phyloP scores from a whole-genome alignment of 2,797 vertebrate genomes.

The Pseudomugil gertrudae region DNA sequence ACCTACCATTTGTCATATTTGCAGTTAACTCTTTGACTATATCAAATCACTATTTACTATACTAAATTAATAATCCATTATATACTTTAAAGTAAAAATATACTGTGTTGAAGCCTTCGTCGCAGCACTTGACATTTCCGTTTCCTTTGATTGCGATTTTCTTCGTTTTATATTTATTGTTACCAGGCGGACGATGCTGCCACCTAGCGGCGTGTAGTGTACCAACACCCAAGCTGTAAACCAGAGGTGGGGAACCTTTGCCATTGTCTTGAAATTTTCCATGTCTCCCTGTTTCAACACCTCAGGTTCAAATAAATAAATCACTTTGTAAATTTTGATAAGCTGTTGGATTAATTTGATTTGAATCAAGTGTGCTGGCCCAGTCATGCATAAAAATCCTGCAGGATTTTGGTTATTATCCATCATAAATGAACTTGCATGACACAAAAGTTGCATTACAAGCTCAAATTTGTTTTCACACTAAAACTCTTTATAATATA shows the following conservation, averaged over 20 bases:
- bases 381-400: too few relatives aligned
- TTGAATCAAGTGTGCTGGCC: too few relatives aligned
- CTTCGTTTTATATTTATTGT: slow-evolving; percentile 21
- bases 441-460: neutral
- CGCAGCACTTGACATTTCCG: slow-evolving; percentile 65
- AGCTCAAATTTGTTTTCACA: neutral
- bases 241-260: too few relatives aligned
- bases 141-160: slow-evolving; percentile 33
- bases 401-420: too few relatives aligned
- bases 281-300: too few relatives aligned
- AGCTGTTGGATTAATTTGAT: too few relatives aligned
- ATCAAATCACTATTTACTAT: slow-evolving; percentile 23
- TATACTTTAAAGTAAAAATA: slow-evolving; percentile 25
- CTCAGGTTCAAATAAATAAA: too few relatives aligned
- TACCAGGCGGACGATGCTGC: neutral
- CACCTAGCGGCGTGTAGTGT: slow-evolving; percentile 36
- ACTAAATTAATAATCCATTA: slow-evolving; percentile 61
- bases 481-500: neutral
- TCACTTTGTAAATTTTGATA: too few relatives aligned
- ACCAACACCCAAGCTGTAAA: neutral
- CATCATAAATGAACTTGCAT: too few relatives aligned
- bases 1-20: slow-evolving; percentile 85
- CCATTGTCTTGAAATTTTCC: too few relatives aligned
- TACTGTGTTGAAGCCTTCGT: slow-evolving; percentile 3
- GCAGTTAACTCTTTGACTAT: slow-evolving; percentile 48